phyloP scores from a whole-genome alignment of 2,888 invertebrate genomes.

The Ethmia dodecea region DNA sequence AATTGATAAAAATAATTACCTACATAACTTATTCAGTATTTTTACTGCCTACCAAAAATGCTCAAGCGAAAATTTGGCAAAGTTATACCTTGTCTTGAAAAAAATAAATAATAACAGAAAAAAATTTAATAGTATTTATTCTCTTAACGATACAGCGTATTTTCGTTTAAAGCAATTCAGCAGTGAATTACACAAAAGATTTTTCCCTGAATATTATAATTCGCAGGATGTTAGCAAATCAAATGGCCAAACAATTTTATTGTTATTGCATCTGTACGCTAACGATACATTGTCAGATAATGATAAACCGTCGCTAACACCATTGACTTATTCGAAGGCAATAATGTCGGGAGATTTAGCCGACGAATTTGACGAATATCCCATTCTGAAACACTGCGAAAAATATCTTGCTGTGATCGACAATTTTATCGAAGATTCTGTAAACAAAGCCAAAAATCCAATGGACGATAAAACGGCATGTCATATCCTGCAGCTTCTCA shows the following conservation, averaged over 20 bases:
- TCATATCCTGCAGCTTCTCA: constrained; percentile 61
- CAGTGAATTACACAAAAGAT: constrained; percentile 36
- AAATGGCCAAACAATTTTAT: constrained; percentile 59
- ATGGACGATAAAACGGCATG: constrained; percentile 55
- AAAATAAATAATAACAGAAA: constrained; percentile 30
- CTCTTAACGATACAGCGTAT: constrained; percentile 16
- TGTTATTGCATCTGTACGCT: constrained; percentile 57
- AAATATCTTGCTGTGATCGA: constrained; percentile 65
- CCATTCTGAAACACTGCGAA: constrained; percentile 72
- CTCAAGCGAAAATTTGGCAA: constrained; percentile 26
- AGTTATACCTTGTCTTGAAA: constrained; percentile 33
- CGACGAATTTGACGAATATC: constrained; percentile 70
- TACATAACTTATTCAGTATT: constrained; percentile 29
- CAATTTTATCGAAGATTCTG: constrained; percentile 47
- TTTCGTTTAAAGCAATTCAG: constrained; percentile 5
- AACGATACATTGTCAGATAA: constrained; percentile 20
- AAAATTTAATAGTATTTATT: constrained; percentile 22
- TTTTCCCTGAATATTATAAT: constrained; percentile 40
- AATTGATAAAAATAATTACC: background rate
- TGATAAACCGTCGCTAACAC: constrained; percentile 23
- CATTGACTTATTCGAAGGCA: constrained; percentile 68
- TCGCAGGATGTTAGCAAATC: constrained; percentile 25
- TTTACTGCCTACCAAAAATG: constrained; percentile 48
- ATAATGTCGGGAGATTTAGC: constrained; percentile 55
- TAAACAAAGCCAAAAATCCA: constrained; percentile 34